phyloP scores from a whole-genome alignment of 2,113 vertebrate genomes.

The Aix galericulata region DNA sequence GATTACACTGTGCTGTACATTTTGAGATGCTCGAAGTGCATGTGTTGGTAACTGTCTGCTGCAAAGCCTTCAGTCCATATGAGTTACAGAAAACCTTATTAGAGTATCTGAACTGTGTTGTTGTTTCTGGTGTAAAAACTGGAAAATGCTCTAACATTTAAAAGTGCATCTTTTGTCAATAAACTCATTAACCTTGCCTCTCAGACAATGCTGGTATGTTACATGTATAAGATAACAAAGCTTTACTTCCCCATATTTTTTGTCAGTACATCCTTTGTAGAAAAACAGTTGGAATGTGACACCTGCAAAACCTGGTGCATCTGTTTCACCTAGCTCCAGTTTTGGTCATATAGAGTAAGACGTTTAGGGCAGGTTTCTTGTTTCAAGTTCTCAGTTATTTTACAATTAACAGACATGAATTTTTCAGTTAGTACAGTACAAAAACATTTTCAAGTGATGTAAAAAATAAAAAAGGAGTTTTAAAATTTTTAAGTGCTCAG shows the following conservation, averaged over 20 bases:
- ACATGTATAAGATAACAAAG: accelerated
- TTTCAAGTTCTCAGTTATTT: background rate
- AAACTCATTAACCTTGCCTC: background rate
- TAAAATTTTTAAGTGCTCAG: background rate
- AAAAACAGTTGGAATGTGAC: background rate
- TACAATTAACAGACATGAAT: background rate
- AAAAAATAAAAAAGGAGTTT: background rate
- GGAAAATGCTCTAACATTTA: background rate
- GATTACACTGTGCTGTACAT: accelerated
- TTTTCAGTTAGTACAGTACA: background rate
- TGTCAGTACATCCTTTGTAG: background rate
- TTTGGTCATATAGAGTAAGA: background rate
- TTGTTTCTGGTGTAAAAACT: background rate
- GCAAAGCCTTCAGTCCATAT: background rate
- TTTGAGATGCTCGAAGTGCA: background rate
- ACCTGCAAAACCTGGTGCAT: background rate
- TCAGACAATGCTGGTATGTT: accelerated
- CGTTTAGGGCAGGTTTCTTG: background rate
- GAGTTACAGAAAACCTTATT: background rate
- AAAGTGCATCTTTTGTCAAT: background rate
- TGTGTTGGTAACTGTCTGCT: background rate
- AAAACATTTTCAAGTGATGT: background rate
- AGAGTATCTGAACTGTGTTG: background rate
- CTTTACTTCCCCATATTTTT: background rate
- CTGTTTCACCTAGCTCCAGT: background rate